Evolutionary conservation across 2,888 invertebrate genomes (phyloP).

Genomic region (Hartigia nigra): DNA sequence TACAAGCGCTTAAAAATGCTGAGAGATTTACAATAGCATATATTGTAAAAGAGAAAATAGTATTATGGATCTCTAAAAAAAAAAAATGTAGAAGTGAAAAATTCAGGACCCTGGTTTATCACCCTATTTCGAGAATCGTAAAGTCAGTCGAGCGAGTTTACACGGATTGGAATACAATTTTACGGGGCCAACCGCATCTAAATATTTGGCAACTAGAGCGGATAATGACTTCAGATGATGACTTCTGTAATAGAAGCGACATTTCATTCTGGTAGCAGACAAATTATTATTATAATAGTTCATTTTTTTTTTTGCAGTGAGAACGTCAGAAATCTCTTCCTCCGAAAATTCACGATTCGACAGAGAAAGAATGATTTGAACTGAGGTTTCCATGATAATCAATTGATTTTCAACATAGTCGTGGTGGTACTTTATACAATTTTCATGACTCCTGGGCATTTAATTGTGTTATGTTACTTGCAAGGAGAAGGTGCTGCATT

Average conservation of each 20-base stretch:
- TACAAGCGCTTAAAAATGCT: background rate
- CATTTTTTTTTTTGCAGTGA: background rate
- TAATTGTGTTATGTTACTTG: background rate
- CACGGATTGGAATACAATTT: background rate
- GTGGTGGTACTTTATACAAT: background rate
- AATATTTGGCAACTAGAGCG: background rate
- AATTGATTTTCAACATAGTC: background rate
- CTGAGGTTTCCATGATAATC: background rate
- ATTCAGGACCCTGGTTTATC: background rate
- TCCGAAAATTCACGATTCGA: background rate
- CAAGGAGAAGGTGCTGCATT: slow-evolving; percentile 16
- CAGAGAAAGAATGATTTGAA: background rate
- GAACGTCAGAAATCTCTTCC: background rate
- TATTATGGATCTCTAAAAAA: background rate
- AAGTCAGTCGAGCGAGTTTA: background rate
- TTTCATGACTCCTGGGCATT: background rate
- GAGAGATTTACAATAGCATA: background rate
- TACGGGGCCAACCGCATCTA: background rate
- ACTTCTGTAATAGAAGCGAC: background rate
- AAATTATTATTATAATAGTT: background rate
- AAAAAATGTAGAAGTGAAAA: background rate
- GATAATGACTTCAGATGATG: background rate
- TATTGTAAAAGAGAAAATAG: background rate
- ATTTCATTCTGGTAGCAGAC: background rate
- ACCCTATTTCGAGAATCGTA: background rate